Base-by-base conservation (phyloP, 2,113 vertebrate genomes). In the Phalacrocorax pelagicus region DNA sequence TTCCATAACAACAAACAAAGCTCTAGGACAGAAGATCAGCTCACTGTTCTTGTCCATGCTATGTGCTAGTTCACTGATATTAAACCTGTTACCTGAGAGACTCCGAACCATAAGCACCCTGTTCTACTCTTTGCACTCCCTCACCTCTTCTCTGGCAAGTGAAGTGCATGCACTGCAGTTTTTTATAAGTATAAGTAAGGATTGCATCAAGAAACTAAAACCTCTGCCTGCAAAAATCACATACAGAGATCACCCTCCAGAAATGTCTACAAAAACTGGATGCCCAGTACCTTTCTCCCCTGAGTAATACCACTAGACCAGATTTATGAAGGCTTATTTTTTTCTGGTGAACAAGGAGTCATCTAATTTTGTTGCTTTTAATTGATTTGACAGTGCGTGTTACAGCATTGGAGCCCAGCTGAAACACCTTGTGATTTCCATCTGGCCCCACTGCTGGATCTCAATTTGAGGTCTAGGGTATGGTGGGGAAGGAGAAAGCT, bases 361-460 rank as follows among this genome's bases (percentile, higher is more conserved):
- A 14, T 29, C 22, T 67, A 12, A 27, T 42, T 66, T 61, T 78
- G 15, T 36, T 69, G 27, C 11, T 21, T 59, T 78, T 59, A 36
- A 12, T 44, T 59, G 52, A 26, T 57, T 73, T 57, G 61, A 32
- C n/a, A 51, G 15, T 36, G 47, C 7, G 0, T 14, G 15, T 18
- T 36, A 62, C 75, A 72, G 20, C 10, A 14, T 1, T 9, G 61
- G 11, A 11, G 67, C n/a, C 1, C 8, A 52, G 20, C 0, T 74
- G n/a, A 74, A 78, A 40, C 3, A 14, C 15, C 18, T 47, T 0
- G 0, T 71, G 49, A 20, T 11, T 83, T 74, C 16, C 17, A 5
- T 15, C 22, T 65, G 29, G 7, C 13, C 11, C 10, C 9, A 24
- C 27, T 72, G 29, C n/a, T 81, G 49, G 54, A 36, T 82, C 30